Evolutionary conservation across 2,888 invertebrate species (phyloP).

Genomic region (Chrysotoxum bicinctum): DNA sequence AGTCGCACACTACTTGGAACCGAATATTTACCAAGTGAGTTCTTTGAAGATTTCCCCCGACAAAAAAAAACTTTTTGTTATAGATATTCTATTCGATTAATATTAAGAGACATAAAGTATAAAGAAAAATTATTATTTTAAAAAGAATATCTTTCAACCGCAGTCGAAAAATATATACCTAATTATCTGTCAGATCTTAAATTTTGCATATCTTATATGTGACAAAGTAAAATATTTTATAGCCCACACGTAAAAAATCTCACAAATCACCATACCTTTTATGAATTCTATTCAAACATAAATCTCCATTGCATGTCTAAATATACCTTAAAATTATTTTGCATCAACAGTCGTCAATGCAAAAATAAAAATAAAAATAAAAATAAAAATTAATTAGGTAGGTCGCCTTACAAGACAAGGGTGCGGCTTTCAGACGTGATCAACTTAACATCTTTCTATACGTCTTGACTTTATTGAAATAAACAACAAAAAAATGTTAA

Average conservation of each 20-base stretch:
- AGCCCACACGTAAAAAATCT: neutral
- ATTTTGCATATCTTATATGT: neutral
- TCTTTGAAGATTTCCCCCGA: too few relatives aligned
- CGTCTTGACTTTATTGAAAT: conserved; percentile 7
- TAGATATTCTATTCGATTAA: too few relatives aligned
- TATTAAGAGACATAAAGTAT: too few relatives aligned
- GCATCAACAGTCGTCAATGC: conserved; percentile 42
- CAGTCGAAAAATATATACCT: neutral
- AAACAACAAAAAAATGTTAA: neutral
- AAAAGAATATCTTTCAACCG: neutral
- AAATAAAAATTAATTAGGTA: conserved; percentile 1
- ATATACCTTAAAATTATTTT: conserved; percentile 15
- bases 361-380: conserved; percentile 26
- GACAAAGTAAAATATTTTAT: neutral
- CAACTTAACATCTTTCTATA: conserved; percentile 39
- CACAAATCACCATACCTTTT: conserved; percentile 1
- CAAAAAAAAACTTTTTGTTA: too few relatives aligned
- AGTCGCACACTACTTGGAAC: too few relatives aligned
- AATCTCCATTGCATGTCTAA: neutral
- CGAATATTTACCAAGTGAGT: too few relatives aligned
- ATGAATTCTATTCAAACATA: neutral
- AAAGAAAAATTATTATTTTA: too few relatives aligned
- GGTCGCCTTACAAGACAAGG: conserved; percentile 29
- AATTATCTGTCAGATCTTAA: neutral
- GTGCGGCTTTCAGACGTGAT: conserved; percentile 54